phyloP scores from a whole-genome alignment of 2,888 invertebrate genomes.

The Steinernema carpocapsae region DNA sequence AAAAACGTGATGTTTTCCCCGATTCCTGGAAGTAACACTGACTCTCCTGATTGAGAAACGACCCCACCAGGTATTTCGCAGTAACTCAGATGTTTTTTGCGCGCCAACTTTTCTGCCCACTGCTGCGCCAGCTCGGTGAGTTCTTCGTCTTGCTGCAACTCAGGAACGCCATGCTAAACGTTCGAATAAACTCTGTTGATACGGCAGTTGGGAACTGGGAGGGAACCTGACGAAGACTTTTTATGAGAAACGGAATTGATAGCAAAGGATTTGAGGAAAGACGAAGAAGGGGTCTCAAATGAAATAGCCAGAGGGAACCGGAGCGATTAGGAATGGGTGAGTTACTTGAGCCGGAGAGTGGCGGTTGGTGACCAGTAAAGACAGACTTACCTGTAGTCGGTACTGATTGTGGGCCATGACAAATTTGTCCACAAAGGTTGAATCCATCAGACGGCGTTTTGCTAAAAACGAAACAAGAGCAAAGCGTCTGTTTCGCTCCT shows the following conservation, averaged over 20 bases:
- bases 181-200: not conserved
- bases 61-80: slow-evolving; percentile 45
- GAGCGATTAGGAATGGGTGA: not conserved
- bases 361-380: not conserved
- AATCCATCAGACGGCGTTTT: slow-evolving; percentile 31
- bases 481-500: slow-evolving; percentile 24
- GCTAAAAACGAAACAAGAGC: slow-evolving; percentile 16
- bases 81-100: slow-evolving; percentile 53
- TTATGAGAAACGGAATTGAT: too few species aligned
- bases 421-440: slow-evolving; percentile 46
- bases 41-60: not conserved
- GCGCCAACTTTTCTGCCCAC: slow-evolving; percentile 71
- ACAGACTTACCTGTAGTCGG: slow-evolving; percentile 43
- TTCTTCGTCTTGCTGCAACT: slow-evolving; percentile 68
- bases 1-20: slow-evolving; percentile 69
- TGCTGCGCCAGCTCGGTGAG: slow-evolving; percentile 70
- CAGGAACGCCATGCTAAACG: slow-evolving; percentile 65
- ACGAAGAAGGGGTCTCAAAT: not conserved
- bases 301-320: not conserved
- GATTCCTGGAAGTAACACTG: slow-evolving; percentile 51
- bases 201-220: too few species aligned
- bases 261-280: not conserved
- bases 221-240: too few species aligned
- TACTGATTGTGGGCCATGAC: slow-evolving; percentile 46
- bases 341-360: not conserved